These are phyloP conservation scores for Thalassaphorura encarpata DNA, from an alignment of 1,140 invertebrate genomes.

Conservation along the genomic window DNA sequence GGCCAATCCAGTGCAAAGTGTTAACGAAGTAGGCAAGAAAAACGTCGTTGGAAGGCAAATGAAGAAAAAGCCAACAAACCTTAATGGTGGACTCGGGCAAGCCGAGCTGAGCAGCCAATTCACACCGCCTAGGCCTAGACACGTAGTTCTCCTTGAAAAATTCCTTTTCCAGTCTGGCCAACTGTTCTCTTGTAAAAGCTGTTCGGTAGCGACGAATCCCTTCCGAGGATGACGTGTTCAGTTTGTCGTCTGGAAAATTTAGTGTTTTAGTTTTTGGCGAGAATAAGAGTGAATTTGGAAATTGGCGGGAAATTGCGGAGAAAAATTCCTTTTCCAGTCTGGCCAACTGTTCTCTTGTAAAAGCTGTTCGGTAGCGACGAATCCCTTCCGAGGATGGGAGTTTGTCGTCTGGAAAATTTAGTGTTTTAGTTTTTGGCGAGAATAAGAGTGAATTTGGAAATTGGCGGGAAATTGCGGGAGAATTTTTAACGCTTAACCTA, in stretches of 20 bases:
- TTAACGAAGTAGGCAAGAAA: neutral
- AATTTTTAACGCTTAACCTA: too few species aligned
- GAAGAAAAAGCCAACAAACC: conserved; percentile 46
- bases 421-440: neutral
- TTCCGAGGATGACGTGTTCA: conserved; percentile 48
- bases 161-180: conserved; percentile 89
- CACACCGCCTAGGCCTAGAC: conserved; percentile 81
- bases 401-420: conserved; percentile 23
- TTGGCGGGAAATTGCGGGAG: neutral
- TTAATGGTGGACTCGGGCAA: conserved; percentile 97
- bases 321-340: conserved; percentile 95
- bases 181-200: conserved; percentile 93
- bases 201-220: conserved; percentile 86
- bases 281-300: neutral
- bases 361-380: conserved; percentile 91
- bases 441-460: neutral
- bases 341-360: conserved; percentile 87
- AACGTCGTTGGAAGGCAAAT: neutral
- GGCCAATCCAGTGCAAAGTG: neutral
- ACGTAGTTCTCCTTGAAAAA: conserved; percentile 98
- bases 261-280: neutral
- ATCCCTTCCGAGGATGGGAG: conserved; percentile 48
- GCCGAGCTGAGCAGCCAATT: conserved; percentile 85
- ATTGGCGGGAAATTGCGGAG: conserved; percentile 1
- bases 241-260: conserved; percentile 24